phyloP scores from a whole-genome alignment of 2,113 vertebrate genomes.

The Oreochromis niloticus region DNA sequence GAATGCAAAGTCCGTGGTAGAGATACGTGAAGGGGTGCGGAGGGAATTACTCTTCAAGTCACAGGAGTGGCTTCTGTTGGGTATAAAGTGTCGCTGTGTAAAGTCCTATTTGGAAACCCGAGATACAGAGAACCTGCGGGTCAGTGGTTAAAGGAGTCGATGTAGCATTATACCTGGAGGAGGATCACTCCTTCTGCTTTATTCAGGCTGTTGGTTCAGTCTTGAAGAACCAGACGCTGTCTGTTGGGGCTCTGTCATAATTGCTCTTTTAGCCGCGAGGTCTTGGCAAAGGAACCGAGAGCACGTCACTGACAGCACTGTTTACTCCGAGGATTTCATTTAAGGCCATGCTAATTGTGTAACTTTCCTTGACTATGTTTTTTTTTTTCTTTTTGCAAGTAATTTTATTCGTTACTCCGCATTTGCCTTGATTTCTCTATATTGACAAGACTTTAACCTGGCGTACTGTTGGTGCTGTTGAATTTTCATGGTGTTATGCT shows the following conservation, averaged over 20 bases:
- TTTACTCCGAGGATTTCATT: background rate
- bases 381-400: background rate
- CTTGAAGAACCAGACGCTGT: background rate
- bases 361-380: background rate
- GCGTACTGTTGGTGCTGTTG: background rate
- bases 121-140: background rate
- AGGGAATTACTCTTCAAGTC: background rate
- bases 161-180: background rate
- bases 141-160: background rate
- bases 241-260: background rate
- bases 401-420: background rate
- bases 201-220: background rate
- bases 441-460: background rate
- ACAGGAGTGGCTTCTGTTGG: background rate
- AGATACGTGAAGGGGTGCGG: fast-evolving
- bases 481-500: background rate
- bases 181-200: background rate
- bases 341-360: background rate
- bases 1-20: background rate
- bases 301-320: background rate
- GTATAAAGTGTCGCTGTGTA: constrained; percentile 13
- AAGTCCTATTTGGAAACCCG: background rate
- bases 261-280: background rate
- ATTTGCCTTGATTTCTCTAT: background rate
- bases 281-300: background rate